Evolutionary conservation across 2,888 invertebrate species (phyloP).

Genomic region (Tenodera sinensis): DNA sequence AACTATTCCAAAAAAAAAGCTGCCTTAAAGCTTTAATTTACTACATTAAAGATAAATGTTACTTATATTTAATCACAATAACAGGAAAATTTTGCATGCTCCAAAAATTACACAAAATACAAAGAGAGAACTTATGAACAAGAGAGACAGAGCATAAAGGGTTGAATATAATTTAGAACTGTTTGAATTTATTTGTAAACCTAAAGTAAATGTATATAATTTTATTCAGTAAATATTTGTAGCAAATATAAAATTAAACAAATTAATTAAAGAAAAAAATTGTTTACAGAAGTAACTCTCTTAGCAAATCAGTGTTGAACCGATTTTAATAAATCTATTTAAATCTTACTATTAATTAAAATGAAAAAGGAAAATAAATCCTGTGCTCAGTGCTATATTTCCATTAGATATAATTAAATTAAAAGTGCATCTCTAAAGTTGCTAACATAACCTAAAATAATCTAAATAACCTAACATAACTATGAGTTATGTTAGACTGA

Average conservation of each 20-base stretch:
- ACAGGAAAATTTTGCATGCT: conserved; percentile 19
- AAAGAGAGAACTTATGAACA: conserved; percentile 9
- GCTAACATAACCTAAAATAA: too few relatives aligned
- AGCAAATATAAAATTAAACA: neutral
- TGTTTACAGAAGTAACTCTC: too few relatives aligned
- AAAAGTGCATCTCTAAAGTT: neutral
- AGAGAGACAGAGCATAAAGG: neutral
- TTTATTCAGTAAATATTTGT: neutral
- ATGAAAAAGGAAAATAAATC: neutral
- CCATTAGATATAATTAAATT: neutral
- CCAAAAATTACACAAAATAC: conserved; percentile 16
- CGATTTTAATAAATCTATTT: neutral
- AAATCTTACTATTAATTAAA: neutral
- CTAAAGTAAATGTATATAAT: neutral
- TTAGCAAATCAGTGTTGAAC: neutral
- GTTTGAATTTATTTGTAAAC: neutral
- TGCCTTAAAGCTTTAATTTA: neutral
- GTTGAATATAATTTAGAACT: neutral
- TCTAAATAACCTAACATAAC: too few relatives aligned
- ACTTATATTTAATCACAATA: neutral
- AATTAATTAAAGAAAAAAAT: neutral
- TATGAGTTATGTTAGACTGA: too few relatives aligned
- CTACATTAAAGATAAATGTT: neutral
- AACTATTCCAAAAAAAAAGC: neutral
- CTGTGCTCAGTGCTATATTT: neutral